Evolutionary conservation across 2,797 vertebrate genomes (phyloP).

Genomic region (Parambassis ranga): DNA sequence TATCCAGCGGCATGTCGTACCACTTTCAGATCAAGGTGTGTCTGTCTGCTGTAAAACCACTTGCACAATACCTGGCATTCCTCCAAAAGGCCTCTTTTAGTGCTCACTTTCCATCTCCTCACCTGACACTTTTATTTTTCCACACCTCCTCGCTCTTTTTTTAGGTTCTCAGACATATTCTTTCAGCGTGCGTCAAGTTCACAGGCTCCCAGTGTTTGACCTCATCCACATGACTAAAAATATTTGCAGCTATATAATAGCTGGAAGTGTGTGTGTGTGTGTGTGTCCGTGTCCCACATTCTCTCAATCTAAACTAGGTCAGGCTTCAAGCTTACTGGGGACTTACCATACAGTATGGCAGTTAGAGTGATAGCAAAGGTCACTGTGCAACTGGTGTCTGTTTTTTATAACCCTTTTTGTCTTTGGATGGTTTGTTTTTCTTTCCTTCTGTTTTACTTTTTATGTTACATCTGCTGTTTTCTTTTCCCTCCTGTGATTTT

Average conservation of each 20-base stretch:
- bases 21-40: conserved; percentile 44
- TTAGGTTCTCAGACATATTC: conserved; percentile 4
- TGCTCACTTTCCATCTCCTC: conserved; percentile 12
- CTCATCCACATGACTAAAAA: conserved; percentile 67
- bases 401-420: conserved; percentile 27
- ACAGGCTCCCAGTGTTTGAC: conserved; percentile 52
- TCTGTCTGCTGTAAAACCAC: conserved; percentile 40
- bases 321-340: conserved; percentile 63
- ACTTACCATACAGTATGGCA: conserved; percentile 55
- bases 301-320: conserved; percentile 69
- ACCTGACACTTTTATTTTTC: conserved; percentile 36
- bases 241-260: conserved; percentile 70
- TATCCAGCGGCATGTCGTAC: conserved; percentile 17
- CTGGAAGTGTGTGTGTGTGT: conserved; percentile 47
- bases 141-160: conserved; percentile 1
- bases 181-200: conserved; percentile 21
- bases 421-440: conserved; percentile 19
- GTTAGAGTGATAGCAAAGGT: conserved; percentile 63
- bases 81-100: conserved; percentile 34
- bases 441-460: conserved; percentile 21
- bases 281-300: conserved; percentile 63
- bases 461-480: not conserved
- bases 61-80: conserved; percentile 57
- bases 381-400: conserved; percentile 54
- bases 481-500: not conserved